Percentiles rank a stretch among this genome's conserved stretches.
Conservation (phyloP, 2,113 vertebrate genomes). For the Thinocorus orbignyianus region DNA sequence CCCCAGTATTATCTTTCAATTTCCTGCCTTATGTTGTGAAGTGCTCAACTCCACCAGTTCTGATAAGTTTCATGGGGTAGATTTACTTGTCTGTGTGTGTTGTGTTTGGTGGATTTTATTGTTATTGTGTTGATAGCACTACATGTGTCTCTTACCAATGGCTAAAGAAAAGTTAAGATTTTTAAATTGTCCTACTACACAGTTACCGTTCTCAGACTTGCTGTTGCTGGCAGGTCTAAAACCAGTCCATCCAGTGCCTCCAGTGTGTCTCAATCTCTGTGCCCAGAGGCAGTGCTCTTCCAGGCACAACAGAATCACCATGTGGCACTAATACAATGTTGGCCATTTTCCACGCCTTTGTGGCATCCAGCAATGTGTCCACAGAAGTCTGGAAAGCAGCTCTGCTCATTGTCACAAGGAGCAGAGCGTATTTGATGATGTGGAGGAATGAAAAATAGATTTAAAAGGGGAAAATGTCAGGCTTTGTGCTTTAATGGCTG, state of each 20-base stretch:
- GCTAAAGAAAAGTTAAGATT: background rate
- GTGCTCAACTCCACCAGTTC: background rate
- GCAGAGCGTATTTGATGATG: background rate
- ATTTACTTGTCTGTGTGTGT: background rate
- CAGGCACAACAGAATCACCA: accelerated
- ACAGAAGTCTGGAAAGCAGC: background rate
- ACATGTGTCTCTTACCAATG: background rate
- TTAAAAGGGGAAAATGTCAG: background rate
- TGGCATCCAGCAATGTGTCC: accelerated
- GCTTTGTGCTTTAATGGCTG: background rate
- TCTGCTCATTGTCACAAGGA: background rate
- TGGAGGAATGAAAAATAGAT: background rate
- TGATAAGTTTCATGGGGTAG: background rate
- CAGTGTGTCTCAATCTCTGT: background rate
- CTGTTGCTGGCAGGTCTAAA: background rate
- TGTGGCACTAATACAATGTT: background rate
- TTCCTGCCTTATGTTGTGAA: background rate
- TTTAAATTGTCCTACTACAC: background rate
- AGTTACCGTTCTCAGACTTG: background rate
- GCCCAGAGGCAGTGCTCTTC: background rate
- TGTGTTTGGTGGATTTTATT: background rate
- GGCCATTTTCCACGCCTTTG: background rate
- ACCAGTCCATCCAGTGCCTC: background rate
- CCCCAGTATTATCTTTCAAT: background rate
- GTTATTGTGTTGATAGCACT: background rate